Percentiles rank a stretch among this genome's conserved stretches.
phyloP scores from a whole-genome alignment of 53 echinoderm and acorn worm species.

The Echinometra lucunter region DNA sequence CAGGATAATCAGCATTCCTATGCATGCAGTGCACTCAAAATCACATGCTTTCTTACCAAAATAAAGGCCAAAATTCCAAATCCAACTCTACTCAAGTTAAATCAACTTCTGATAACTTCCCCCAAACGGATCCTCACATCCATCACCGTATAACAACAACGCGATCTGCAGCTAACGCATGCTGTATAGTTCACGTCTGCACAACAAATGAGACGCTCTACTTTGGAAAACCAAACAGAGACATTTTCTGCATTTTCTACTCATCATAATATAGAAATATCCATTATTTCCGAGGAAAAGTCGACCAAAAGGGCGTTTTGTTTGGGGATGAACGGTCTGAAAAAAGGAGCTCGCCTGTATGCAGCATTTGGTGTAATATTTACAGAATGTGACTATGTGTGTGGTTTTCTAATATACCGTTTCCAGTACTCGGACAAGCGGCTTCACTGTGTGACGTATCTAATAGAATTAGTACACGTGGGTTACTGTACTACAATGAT shows the following conservation, averaged over 20 bases:
- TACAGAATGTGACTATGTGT: background rate
- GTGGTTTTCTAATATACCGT: constrained; percentile 14
- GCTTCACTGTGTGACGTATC: constrained; percentile 16
- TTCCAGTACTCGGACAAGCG: background rate
- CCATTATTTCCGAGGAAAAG: background rate
- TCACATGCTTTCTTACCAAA: constrained; percentile 31
- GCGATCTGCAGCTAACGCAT: background rate
- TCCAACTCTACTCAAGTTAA: background rate
- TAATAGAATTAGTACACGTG: constrained; percentile 23
- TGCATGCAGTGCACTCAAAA: background rate
- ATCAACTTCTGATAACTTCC: background rate
- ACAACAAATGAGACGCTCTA: background rate
- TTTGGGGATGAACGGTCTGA: background rate
- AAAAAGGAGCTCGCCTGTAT: constrained; percentile 10
- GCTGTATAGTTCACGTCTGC: background rate
- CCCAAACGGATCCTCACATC: background rate
- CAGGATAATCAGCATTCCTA: background rate
- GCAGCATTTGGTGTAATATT: constrained; percentile 31
- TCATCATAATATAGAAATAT: background rate
- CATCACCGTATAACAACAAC: background rate
- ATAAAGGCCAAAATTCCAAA: background rate
- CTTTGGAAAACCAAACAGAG: background rate
- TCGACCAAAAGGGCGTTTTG: constrained; percentile 22
- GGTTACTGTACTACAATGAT: constrained; percentile 34
- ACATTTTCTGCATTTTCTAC: background rate